Percentiles rank a stretch among this genome's conserved stretches.
phyloP scores from a whole-genome alignment of 1,140 invertebrate genomes.

The Marisa cornuarietis region DNA sequence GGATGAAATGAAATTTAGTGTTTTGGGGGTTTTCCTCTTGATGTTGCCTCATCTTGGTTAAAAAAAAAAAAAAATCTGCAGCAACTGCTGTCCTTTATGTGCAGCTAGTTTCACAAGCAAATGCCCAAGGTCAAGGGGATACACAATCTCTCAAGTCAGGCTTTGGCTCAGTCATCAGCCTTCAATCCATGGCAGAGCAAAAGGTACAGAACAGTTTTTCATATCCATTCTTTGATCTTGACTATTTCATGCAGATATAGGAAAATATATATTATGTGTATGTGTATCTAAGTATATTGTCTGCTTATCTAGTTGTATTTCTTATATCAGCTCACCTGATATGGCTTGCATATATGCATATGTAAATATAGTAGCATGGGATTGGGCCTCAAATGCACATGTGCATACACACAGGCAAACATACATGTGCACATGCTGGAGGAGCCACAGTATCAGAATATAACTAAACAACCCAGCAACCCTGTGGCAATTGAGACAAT shows the following conservation, averaged over 20 bases:
- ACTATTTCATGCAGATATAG: too few relatives aligned
- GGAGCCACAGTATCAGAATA: too few relatives aligned
- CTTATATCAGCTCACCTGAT: not conserved
- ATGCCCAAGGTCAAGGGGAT: too few relatives aligned
- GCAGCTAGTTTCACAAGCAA: too few relatives aligned
- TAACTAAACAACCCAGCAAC: too few relatives aligned
- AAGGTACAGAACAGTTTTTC: conserved; percentile 32
- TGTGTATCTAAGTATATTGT: not conserved
- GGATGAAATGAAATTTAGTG: too few relatives aligned
- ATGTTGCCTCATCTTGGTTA: too few relatives aligned
- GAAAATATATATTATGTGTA: not conserved
- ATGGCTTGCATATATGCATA: not conserved
- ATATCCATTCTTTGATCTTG: not conserved
- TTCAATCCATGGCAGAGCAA: conserved; percentile 39
- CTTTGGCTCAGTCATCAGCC: conserved; percentile 43
- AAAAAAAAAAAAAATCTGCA: too few relatives aligned
- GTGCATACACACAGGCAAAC: not conserved
- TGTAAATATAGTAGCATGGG: not conserved
- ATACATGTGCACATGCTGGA: not conserved
- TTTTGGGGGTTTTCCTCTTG: too few relatives aligned
- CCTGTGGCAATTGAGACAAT: too few relatives aligned
- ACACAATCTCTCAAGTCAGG: too few relatives aligned
- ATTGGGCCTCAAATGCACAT: not conserved
- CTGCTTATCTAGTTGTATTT: not conserved
- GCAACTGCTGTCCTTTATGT: too few relatives aligned